Conservation (phyloP, 2,113 vertebrate species). For the Callaeas wilsoni region DNA sequence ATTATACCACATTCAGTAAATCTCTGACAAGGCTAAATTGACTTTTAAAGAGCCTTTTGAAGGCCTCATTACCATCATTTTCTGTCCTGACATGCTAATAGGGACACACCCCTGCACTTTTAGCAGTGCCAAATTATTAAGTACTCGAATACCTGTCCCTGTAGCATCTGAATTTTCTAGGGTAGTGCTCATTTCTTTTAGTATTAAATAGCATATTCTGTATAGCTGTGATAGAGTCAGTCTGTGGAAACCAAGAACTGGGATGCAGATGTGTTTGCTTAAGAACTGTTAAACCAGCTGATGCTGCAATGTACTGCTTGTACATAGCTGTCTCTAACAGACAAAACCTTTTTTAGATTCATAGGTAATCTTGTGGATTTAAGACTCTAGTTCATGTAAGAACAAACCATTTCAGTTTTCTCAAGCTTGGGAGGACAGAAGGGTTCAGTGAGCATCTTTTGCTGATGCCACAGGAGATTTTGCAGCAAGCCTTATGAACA, state of each 20-base stretch:
- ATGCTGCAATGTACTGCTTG: not conserved
- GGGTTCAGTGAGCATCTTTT: not conserved
- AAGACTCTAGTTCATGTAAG: not conserved
- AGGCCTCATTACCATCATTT: not conserved
- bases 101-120: not conserved
- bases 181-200: not conserved
- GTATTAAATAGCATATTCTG: not conserved
- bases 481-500: not conserved
- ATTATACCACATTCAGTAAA: slow-evolving; percentile 21
- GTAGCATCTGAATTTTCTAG: not conserved
- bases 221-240: not conserved
- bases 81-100: not conserved
- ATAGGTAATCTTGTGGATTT: not conserved
- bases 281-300: not conserved
- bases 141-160: slow-evolving; percentile 7
- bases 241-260: not conserved
- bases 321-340: not conserved
- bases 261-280: not conserved
- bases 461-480: not conserved
- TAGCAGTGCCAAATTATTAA: not conserved
- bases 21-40: slow-evolving; percentile 25
- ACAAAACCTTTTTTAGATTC: not conserved
- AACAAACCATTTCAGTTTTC: not conserved
- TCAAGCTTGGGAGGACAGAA: not conserved
- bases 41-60: slow-evolving; percentile 23